Evolutionary conservation across 2,888 invertebrate genomes (phyloP).

Genomic region (Macrosiphum euphorbiae): DNA sequence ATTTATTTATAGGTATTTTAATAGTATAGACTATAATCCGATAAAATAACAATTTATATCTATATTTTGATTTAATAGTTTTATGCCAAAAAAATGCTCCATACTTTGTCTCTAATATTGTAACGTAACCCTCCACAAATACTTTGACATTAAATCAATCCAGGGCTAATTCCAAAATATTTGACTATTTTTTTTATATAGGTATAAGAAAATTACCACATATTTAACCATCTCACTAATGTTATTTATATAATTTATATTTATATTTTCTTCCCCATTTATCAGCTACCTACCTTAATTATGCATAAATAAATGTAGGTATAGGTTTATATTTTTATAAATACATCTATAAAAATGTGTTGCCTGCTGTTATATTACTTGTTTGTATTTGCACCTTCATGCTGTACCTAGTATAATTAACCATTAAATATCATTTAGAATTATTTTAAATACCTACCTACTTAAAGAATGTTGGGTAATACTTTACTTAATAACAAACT

Average conservation of each 20-base stretch:
- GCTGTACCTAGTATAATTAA: not conserved
- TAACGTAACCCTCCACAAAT: no score
- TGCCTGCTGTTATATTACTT: not conserved
- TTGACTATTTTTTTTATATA: not conserved
- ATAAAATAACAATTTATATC: not conserved
- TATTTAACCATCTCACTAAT: not conserved
- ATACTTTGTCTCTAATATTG: no score
- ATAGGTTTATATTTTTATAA: not conserved
- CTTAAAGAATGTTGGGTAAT: not conserved
- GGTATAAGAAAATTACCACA: not conserved
- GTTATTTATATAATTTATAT: not conserved
- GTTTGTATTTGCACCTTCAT: not conserved
- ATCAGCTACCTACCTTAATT: not conserved
- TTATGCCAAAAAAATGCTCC: not conserved
- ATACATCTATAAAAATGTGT: not conserved
- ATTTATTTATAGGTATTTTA: not conserved
- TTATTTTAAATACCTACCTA: not conserved
- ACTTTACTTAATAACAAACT: not conserved
- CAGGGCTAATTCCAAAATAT: not conserved
- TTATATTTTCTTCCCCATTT: not conserved
- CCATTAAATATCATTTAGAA: not conserved
- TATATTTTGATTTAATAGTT: not conserved
- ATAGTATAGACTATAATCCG: not conserved
- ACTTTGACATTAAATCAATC: not conserved
- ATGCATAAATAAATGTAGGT: not conserved